phyloP scores from a whole-genome alignment of 1,140 invertebrate genomes.

The Eueides isabella region DNA sequence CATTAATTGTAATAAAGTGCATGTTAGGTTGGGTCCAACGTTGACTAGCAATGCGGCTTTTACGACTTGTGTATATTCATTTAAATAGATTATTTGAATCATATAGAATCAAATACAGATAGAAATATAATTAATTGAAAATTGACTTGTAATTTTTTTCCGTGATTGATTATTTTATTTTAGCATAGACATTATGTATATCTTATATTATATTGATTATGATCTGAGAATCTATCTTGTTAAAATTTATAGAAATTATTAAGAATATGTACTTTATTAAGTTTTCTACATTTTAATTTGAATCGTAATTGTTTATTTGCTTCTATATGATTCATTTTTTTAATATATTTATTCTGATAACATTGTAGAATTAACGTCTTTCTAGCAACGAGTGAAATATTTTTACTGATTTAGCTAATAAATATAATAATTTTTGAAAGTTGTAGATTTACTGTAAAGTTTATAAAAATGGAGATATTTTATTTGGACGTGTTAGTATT shows the following conservation, averaged over 20 bases:
- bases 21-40: conserved; percentile 29
- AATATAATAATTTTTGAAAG: background rate
- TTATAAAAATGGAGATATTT: background rate
- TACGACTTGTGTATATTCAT: background rate
- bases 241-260: too few relatives aligned
- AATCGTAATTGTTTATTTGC: too few relatives aligned
- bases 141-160: too few relatives aligned
- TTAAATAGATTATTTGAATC: background rate
- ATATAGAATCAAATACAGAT: too few relatives aligned
- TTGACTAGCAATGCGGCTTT: conserved; percentile 12
- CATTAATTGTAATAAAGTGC: conserved; percentile 8
- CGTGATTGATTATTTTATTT: too few relatives aligned
- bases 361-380: background rate
- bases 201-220: too few relatives aligned
- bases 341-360: background rate
- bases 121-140: too few relatives aligned
- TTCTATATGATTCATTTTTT: conserved; percentile 1
- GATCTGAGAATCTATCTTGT: too few relatives aligned
- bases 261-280: too few relatives aligned
- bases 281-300: too few relatives aligned
- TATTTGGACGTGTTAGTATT: background rate
- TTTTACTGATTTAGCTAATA: background rate
- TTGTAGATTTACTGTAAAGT: background rate
- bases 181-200: too few relatives aligned
- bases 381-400: background rate